Evolutionary conservation across 2,797 vertebrate species (phyloP).

Genomic region (Pipistrellus pipistrellus): DNA sequence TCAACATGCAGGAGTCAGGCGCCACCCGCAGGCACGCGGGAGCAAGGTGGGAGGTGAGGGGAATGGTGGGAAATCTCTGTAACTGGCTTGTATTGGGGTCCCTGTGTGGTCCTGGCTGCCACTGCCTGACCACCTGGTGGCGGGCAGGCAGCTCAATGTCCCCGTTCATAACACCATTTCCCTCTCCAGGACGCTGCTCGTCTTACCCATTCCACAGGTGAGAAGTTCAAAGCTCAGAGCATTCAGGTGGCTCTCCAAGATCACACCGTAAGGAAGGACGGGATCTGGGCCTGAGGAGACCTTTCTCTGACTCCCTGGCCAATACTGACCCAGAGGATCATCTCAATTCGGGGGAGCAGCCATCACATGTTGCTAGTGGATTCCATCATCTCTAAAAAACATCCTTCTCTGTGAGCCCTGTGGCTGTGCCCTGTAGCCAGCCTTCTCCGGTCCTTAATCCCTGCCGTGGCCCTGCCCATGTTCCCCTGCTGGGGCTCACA

Average conservation of each 20-base stretch:
- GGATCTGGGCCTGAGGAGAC: background rate
- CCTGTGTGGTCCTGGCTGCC: background rate
- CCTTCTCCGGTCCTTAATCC: background rate
- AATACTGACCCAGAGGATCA: background rate
- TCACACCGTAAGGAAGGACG: background rate
- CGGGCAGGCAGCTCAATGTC: background rate
- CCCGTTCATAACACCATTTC: background rate
- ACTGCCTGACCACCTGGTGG: background rate
- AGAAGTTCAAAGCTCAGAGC: background rate
- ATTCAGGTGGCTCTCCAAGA: background rate
- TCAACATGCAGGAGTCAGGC: background rate
- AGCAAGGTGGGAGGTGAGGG: background rate
- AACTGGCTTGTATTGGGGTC: background rate
- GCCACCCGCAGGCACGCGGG: background rate
- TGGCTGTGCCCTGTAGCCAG: no score
- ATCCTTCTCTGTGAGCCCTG: background rate
- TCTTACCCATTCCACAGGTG: background rate
- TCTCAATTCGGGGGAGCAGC: background rate
- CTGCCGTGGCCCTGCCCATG: fast-evolving
- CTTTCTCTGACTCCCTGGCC: background rate
- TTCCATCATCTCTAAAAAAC: background rate
- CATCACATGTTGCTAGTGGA: background rate
- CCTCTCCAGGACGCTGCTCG: background rate
- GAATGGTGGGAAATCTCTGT: background rate
- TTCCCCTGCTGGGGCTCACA: background rate